phyloP scores from a whole-genome alignment of 2,797 vertebrate genomes.

The Gallinago stenura region DNA sequence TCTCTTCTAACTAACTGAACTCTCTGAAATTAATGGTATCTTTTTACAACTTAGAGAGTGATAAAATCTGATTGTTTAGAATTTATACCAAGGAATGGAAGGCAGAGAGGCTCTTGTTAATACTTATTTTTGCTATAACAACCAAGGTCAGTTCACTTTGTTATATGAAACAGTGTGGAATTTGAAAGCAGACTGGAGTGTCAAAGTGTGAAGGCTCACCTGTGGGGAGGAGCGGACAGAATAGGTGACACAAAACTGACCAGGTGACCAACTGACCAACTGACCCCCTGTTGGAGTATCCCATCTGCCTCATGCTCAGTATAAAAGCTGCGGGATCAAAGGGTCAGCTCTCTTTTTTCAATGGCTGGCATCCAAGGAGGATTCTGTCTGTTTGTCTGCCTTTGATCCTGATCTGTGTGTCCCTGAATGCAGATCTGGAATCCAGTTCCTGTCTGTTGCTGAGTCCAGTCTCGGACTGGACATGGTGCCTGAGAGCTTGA shows the following conservation, averaged over 20 bases:
- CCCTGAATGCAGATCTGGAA: neutral
- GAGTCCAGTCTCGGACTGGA: neutral
- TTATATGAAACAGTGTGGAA: neutral
- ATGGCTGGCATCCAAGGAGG: neutral
- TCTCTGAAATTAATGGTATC: neutral
- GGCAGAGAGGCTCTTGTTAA: neutral
- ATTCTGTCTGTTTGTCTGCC: neutral
- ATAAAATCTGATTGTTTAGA: neutral
- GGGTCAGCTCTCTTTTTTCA: neutral
- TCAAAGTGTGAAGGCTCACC: neutral
- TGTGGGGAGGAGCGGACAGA: neutral
- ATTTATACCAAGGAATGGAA: neutral
- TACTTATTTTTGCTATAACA: neutral
- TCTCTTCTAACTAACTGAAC: neutral
- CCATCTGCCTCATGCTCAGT: neutral
- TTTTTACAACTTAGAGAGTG: neutral
- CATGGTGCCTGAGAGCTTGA: neutral
- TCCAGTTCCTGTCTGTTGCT: neutral
- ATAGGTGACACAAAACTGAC: neutral
- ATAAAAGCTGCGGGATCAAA: neutral
- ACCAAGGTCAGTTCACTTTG: neutral
- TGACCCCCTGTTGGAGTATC: no score
- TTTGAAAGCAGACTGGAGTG: neutral
- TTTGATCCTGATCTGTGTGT: neutral
- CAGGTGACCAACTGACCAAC: neutral